phyloP scores from a whole-genome alignment of 2,888 invertebrate species.

The Eledona agricola region DNA sequence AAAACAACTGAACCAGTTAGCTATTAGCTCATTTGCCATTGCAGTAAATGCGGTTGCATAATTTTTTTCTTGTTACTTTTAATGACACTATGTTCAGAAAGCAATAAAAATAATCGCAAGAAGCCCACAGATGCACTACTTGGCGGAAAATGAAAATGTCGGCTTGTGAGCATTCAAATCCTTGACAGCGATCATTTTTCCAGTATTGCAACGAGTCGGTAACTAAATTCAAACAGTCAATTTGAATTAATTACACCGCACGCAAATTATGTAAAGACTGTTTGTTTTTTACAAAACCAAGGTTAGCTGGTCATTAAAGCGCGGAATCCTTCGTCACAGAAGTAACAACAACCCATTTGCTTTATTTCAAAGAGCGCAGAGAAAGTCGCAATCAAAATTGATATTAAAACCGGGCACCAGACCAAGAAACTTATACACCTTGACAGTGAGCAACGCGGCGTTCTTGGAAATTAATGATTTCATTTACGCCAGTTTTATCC shows the following conservation, averaged over 20 bases:
- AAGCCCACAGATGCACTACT: too few species aligned
- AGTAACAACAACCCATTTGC: conserved; percentile 7
- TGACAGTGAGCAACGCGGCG: conserved; percentile 29
- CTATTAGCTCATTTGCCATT: conserved; percentile 4
- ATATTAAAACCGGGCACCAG: neutral
- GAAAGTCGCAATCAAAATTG: conserved; percentile 16
- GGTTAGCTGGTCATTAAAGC: neutral
- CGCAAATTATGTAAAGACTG: too few species aligned
- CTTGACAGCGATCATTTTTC: too few species aligned
- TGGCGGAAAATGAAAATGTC: too few species aligned
- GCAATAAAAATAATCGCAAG: too few species aligned
- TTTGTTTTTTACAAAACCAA: neutral
- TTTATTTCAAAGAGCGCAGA: conserved; percentile 8
- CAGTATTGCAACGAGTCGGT: too few species aligned
- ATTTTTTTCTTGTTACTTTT: conserved; percentile 4
- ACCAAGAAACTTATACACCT: conserved; percentile 10
- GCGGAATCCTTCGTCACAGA: neutral
- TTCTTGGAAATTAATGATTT: too few species aligned
- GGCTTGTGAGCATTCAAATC: too few species aligned
- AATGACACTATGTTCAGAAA: conserved; percentile 8
- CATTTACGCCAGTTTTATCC: too few species aligned
- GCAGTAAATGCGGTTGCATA: conserved; percentile 9
- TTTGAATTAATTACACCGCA: too few species aligned
- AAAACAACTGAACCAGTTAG: neutral
- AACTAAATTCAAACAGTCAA: too few species aligned